Evolutionary conservation across 2,113 vertebrate species (phyloP).

Genomic region (Furnarius figulus): DNA sequence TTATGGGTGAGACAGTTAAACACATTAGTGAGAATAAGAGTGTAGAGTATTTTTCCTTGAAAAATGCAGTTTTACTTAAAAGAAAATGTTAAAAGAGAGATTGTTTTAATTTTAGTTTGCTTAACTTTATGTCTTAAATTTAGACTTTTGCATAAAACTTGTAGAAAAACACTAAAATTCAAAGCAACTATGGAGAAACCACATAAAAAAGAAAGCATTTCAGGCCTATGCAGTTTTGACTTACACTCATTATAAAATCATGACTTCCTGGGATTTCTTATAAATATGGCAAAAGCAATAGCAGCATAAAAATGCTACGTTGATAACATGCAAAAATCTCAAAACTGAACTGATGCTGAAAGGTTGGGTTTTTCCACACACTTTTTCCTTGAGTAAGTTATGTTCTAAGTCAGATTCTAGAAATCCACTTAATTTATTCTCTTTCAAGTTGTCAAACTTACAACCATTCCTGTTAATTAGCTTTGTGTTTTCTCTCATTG

Average conservation of each 20-base stretch:
- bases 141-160: conserved; percentile 16
- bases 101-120: conserved; percentile 27
- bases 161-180: not conserved
- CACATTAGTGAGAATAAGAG: not conserved
- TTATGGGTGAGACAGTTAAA: not conserved
- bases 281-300: not conserved
- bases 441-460: conserved; percentile 31
- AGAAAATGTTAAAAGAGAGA: not conserved
- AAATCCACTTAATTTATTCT: not conserved
- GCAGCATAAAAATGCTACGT: not conserved
- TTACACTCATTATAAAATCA: not conserved
- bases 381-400: not conserved
- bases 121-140: conserved; percentile 11
- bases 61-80: not conserved
- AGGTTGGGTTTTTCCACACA: not conserved
- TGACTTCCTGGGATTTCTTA: not conserved
- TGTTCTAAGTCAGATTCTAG: not conserved
- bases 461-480: not conserved
- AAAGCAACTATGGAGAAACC: not conserved
- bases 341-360: not conserved
- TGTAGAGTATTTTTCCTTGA: not conserved
- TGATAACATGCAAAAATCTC: not conserved
- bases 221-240: not conserved
- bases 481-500: not conserved
- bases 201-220: not conserved